phyloP scores from a whole-genome alignment of 2,888 invertebrate species.

The Seira sanloemensis region DNA sequence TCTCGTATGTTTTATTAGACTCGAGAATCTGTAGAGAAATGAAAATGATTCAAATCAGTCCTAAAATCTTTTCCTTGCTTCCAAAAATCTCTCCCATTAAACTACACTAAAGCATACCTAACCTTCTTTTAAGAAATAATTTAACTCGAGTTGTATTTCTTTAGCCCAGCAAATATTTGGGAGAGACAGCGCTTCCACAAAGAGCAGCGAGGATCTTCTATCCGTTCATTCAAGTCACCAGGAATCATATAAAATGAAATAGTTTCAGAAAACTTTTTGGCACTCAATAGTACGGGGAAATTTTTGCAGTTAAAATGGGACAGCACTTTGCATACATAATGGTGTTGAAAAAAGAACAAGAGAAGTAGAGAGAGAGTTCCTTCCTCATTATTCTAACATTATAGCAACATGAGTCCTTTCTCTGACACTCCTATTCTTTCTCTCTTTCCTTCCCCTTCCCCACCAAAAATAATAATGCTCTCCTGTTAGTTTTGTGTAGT shows the following conservation, averaged over 20 bases:
- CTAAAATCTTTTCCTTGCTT: too few species aligned
- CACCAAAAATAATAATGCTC: background rate
- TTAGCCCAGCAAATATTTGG: too few species aligned
- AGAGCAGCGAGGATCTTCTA: too few species aligned
- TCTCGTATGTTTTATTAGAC: too few species aligned
- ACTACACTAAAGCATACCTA: too few species aligned
- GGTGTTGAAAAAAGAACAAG: conserved; percentile 56
- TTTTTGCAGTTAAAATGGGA: conserved; percentile 62
- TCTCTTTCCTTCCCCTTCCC: background rate
- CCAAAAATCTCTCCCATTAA: too few species aligned
- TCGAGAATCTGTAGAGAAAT: too few species aligned
- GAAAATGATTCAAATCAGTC: too few species aligned
- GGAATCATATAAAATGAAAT: conserved; percentile 64
- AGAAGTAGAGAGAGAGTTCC: conserved; percentile 33
- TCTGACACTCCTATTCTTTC: background rate
- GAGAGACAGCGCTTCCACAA: too few species aligned
- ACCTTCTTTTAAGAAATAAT: too few species aligned
- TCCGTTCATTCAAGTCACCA: conserved; percentile 49
- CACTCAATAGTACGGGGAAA: conserved; percentile 58
- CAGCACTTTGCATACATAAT: conserved; percentile 65
- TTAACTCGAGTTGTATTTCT: too few species aligned
- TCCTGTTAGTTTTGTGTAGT: background rate
- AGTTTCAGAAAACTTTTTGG: conserved; percentile 61
- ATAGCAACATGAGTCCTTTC: conserved; percentile 34
- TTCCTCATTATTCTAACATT: conserved; percentile 60